phyloP scores from a whole-genome alignment of 2,797 vertebrate species.

The Spheniscus humboldti region DNA sequence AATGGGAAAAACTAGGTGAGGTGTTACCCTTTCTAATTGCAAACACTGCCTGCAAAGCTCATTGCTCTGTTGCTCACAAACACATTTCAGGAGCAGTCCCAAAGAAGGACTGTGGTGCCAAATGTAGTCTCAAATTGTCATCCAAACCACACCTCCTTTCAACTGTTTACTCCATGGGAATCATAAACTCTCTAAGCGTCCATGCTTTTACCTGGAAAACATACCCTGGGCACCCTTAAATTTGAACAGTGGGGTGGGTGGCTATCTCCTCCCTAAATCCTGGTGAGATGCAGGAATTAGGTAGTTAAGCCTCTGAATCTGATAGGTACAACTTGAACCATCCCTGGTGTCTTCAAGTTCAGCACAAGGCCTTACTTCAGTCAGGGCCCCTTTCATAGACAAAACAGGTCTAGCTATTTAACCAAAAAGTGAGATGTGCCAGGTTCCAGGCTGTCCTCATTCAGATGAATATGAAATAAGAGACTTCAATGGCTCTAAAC shows the following conservation, averaged over 20 bases:
- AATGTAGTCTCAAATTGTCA: neutral
- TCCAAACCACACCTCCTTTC: neutral
- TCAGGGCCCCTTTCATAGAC: neutral
- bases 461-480: neutral
- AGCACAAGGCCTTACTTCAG: neutral
- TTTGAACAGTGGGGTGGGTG: neutral
- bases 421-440: neutral
- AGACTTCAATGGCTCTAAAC: constrained; percentile 2
- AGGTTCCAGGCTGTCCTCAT: neutral
- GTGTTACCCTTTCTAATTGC: neutral
- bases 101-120: neutral
- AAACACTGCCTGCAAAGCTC: neutral
- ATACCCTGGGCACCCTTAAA: neutral
- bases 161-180: neutral
- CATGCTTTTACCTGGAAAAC: neutral
- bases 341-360: neutral
- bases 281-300: neutral
- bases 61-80: neutral
- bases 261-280: neutral
- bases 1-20: neutral
- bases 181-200: neutral
- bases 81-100: neutral
- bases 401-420: neutral
- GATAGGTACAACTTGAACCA: neutral
- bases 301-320: neutral